phyloP scores from a whole-genome alignment of 2,888 invertebrate species.

The Clusia tigrina region DNA sequence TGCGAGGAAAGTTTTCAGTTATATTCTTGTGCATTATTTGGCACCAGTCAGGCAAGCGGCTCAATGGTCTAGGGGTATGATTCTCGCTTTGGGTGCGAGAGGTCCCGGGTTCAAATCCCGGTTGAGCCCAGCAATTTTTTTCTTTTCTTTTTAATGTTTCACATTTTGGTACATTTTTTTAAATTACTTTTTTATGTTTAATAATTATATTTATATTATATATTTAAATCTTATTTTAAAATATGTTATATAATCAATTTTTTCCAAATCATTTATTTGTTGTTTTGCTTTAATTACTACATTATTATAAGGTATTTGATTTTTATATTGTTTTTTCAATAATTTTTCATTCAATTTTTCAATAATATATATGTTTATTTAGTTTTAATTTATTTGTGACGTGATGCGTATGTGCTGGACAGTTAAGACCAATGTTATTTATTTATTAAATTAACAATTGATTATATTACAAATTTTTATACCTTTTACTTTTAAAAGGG shows the following conservation, averaged over 20 bases:
- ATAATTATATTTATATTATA: too few species aligned
- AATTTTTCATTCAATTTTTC: background rate
- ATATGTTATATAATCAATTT: too few species aligned
- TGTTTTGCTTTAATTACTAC: too few species aligned
- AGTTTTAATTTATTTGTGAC: too few species aligned
- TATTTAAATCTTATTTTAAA: too few species aligned
- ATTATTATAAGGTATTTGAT: background rate
- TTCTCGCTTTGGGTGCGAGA: conserved; percentile 72
- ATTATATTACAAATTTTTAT: too few species aligned
- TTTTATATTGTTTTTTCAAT: background rate
- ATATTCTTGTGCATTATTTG: background rate
- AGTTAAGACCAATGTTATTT: too few species aligned
- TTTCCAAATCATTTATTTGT: too few species aligned
- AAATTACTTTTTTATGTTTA: too few species aligned
- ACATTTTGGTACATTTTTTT: background rate
- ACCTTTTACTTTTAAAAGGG: too few species aligned
- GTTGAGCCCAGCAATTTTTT: conserved; percentile 64
- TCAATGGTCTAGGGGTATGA: conserved; percentile 71
- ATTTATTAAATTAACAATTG: too few species aligned
- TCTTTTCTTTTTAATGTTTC: background rate
- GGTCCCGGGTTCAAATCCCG: conserved; percentile 72
- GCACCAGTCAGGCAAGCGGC: conserved; percentile 42
- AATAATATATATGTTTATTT: background rate
- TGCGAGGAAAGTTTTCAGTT: background rate
- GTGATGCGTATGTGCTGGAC: too few species aligned